Conservation (phyloP, 2,888 invertebrate species). For the Cacoxenus indagator region DNA sequence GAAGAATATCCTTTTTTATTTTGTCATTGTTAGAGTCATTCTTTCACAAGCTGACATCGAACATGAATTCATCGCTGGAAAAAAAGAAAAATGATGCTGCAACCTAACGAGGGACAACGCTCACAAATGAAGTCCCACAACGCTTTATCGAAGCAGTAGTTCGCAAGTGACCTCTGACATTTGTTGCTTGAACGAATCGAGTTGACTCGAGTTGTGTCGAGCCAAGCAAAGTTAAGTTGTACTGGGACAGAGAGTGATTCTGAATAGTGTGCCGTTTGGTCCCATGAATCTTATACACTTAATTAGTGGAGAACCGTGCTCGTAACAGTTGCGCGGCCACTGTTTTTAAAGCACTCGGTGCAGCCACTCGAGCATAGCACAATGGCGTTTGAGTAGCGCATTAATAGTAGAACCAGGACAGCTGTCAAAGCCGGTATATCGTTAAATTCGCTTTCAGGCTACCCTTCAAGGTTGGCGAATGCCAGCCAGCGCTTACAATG, state of each 20-base stretch:
- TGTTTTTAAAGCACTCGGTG: neutral
- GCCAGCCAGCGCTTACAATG: neutral
- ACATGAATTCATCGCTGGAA: constrained; percentile 11
- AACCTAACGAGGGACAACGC: neutral
- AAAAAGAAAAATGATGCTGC: too few species aligned
- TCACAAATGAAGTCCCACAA: neutral
- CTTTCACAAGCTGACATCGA: neutral
- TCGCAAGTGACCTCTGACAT: too few species aligned
- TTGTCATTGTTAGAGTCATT: constrained; percentile 13
- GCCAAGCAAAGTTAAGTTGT: neutral
- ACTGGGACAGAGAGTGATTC: too few species aligned
- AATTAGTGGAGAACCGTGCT: neutral
- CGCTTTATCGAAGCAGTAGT: too few species aligned
- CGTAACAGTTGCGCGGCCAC: neutral
- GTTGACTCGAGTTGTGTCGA: neutral
- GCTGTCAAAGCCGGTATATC: neutral
- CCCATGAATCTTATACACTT: neutral
- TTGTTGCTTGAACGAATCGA: too few species aligned
- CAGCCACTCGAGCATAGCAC: too few species aligned
- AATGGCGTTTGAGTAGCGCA: too few species aligned
- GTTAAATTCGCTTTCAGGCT: neutral
- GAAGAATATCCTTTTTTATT: constrained; percentile 2
- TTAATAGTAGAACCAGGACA: too few species aligned
- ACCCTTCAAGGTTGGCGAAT: neutral
- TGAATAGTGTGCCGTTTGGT: neutral